Evolutionary conservation across 2,113 vertebrate species (phyloP).

Genomic region (Spea multiplicata): DNA sequence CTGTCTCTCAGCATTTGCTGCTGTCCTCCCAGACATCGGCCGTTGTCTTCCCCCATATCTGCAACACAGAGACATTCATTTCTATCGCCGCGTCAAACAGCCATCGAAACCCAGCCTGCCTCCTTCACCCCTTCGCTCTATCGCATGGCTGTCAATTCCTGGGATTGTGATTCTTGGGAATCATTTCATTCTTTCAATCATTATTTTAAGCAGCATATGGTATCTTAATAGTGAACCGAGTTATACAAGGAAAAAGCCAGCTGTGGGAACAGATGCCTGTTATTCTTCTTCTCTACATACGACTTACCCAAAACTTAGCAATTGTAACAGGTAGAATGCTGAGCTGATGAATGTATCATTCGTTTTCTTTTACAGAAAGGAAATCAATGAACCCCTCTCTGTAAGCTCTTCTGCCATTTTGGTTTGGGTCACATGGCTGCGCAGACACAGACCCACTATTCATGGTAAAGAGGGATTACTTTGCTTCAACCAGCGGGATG

Average conservation of each 20-base stretch:
- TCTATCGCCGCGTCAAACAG: conserved; percentile 86
- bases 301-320: conserved; percentile 29
- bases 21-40: conserved; percentile 78
- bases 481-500: too few relatives aligned
- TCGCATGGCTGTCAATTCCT: conserved; percentile 96
- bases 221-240: conserved; percentile 86
- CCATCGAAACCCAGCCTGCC: conserved; percentile 81
- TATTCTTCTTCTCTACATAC: conserved; percentile 81
- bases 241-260: conserved; percentile 86
- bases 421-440: too few relatives aligned
- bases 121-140: conserved; percentile 78
- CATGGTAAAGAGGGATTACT: too few relatives aligned
- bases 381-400: conserved; percentile 3
- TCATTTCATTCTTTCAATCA: conserved; percentile 84
- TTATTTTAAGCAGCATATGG: conserved; percentile 89
- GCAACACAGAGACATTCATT: conserved; percentile 73
- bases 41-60: conserved; percentile 95
- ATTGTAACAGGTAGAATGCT: background rate
- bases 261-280: conserved; percentile 89
- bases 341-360: background rate
- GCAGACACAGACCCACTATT: too few relatives aligned
- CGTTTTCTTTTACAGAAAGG: background rate
- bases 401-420: too few relatives aligned
- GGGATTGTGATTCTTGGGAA: conserved; percentile 82
- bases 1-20: conserved; percentile 86